Percentiles rank a stretch among this genome's conserved stretches.
Conservation (phyloP, 2,797 vertebrate species). For the Spinibarbus caldwelli region DNA sequence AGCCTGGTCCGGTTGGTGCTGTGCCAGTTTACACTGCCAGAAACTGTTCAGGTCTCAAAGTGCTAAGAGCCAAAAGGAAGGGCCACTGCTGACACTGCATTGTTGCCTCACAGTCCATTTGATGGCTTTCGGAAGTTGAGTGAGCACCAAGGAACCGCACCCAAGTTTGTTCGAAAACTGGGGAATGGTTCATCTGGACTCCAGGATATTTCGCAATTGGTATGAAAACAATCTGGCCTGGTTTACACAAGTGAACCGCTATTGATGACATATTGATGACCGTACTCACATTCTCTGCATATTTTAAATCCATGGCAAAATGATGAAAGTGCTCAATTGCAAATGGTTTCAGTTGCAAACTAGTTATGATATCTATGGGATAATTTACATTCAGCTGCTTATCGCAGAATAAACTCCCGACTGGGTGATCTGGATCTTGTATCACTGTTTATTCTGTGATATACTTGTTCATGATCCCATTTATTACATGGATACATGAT, state of each 20-base stretch:
- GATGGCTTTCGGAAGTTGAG: neutral
- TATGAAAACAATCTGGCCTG: neutral
- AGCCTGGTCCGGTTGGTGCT: slow-evolving; percentile 64
- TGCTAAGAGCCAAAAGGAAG: slow-evolving; percentile 24
- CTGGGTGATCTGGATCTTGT: neutral
- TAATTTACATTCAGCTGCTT: neutral
- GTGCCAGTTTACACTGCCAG: slow-evolving; percentile 57
- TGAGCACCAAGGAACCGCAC: neutral
- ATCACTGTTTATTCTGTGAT: neutral
- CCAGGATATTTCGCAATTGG: neutral
- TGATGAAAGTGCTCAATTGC: neutral
- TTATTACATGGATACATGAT: neutral
- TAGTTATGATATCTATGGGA: neutral
- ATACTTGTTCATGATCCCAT: neutral
- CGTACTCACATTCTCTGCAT: neutral
- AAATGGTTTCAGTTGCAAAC: neutral
- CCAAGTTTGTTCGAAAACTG: neutral
- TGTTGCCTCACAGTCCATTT: neutral
- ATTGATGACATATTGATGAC: neutral
- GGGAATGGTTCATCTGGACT: neutral
- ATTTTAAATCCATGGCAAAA: neutral
- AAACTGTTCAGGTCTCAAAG: slow-evolving; percentile 12
- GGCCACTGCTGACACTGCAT: neutral
- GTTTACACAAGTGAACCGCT: neutral
- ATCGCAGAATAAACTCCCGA: neutral